Evolutionary conservation across 2,797 vertebrate genomes (phyloP), one percentile per base, ranked within the genome.

Genomic region (Hypotaenidia philippensis): DNA sequence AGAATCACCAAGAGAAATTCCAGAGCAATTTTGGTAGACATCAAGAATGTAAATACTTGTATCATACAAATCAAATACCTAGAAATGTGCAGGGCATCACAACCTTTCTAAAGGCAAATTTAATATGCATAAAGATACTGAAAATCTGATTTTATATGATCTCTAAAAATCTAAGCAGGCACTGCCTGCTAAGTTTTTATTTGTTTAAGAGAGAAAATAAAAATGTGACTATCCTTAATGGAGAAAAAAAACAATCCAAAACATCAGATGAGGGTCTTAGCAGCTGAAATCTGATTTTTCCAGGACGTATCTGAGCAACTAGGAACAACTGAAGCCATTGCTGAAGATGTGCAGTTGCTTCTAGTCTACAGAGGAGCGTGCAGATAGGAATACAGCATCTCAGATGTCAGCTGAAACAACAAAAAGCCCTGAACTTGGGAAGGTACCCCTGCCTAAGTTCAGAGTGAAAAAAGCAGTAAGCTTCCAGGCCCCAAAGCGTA

Each of bases 1-100:
- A 90, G 47, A 76, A 85, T 57, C 75, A 84, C 16, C 64, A 82
- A 16, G 13, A 82, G 41, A 87, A 90, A 83, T 60, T 75, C 74
- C 63, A 34, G 4, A 83, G 36, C 40, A 76, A 45, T 89, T 92
- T 45, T 87, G 29, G 59, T 79, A 88, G 36, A 65, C 11, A 64
- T 69, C 34, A 60, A 36, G 23, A 64, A 63, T 41, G 31, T 57
- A 87, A 80, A 80, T 70, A 92, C 82, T 60, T n/a, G 8, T 32
- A 40, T 72, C 47, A 23, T 14, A 82, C 13, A 45, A 63, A 66
- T 6, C 0, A 0, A 61, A 74, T 26, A 81, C 11, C 21, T 27
- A 81, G 40, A 47, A 80, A 90, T 6, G 22, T n/a, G 68, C 5
- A 40, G 29, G 32, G 11, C 16, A 80, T 59, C n/a, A 55, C 47